Evolutionary conservation across 2,113 vertebrate species (phyloP).

Genomic region (Anarhynchus alexandrinus): DNA sequence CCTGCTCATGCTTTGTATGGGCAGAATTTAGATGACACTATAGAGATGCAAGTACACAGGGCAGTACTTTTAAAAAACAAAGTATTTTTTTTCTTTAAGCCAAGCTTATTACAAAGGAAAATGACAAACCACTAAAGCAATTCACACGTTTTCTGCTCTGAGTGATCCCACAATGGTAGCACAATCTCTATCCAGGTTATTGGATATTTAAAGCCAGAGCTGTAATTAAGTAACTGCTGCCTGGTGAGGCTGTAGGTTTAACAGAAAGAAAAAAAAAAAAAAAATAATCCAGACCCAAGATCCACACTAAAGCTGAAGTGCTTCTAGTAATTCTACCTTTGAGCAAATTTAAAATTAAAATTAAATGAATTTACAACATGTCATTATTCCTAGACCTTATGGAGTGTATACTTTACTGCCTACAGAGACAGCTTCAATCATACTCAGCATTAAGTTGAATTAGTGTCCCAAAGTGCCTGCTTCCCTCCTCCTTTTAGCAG

Average conservation of each 20-base stretch:
- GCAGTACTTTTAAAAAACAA: not conserved
- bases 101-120: not conserved
- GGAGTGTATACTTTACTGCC: not conserved
- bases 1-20: not conserved
- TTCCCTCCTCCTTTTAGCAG: not conserved
- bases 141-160: not conserved
- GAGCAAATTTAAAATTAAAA: constrained; percentile 40
- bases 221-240: not conserved
- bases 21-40: not conserved
- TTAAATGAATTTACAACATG: constrained; percentile 12
- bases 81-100: not conserved
- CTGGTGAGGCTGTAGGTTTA: not conserved
- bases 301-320: not conserved
- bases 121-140: not conserved
- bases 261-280: too few species aligned
- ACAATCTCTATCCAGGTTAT: not conserved
- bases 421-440: constrained; percentile 13
- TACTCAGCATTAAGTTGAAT: constrained; percentile 8
- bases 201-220: not conserved
- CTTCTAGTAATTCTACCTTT: not conserved
- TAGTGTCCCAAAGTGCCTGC: constrained; percentile 11
- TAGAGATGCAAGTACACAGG: not conserved
- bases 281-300: not conserved
- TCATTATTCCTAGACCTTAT: constrained; percentile 25
- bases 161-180: not conserved